A percentile compares a stretch with the other conserved stretches of the same genome.
These are phyloP conservation scores for Malurus alboscapulatus DNA, from an alignment of 2,113 vertebrate species.

Conservation along the genomic window DNA sequence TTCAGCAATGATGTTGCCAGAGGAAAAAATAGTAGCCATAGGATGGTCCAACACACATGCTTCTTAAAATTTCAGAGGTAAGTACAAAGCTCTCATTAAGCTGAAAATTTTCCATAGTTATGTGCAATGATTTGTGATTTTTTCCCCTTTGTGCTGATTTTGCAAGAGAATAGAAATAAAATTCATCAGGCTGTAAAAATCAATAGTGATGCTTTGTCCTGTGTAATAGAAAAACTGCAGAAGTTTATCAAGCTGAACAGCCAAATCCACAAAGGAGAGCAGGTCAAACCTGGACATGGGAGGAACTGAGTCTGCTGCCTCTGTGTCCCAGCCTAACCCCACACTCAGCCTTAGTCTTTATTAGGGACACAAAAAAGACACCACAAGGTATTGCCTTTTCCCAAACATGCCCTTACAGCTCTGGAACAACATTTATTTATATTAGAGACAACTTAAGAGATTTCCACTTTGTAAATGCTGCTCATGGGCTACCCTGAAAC, in stretches of 20 bases:
- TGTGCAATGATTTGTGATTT: background rate
- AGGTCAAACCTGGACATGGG: background rate
- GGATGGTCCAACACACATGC: background rate
- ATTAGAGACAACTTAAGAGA: background rate
- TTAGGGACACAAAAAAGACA: background rate
- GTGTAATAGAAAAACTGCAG: background rate
- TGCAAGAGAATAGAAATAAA: slow-evolving; percentile 17
- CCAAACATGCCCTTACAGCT: background rate
- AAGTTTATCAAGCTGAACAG: background rate
- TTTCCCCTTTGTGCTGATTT: background rate
- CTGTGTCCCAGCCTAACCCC: background rate
- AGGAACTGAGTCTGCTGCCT: background rate
- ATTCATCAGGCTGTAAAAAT: slow-evolving; percentile 35
- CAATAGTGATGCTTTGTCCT: slow-evolving; percentile 21
- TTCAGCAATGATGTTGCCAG: background rate
- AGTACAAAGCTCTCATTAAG: background rate
- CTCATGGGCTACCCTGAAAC: background rate
- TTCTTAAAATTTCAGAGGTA: background rate
- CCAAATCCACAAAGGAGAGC: background rate
- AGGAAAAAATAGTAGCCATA: background rate
- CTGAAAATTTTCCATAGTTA: background rate
- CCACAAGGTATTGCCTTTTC: background rate
- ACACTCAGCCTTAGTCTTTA: background rate
- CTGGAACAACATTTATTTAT: background rate
- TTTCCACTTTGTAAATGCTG: background rate